A percentile compares a stretch with the other conserved stretches of the same genome.
Conservation (phyloP, 2,888 invertebrate genomes). For the Cheilosia urbana region DNA sequence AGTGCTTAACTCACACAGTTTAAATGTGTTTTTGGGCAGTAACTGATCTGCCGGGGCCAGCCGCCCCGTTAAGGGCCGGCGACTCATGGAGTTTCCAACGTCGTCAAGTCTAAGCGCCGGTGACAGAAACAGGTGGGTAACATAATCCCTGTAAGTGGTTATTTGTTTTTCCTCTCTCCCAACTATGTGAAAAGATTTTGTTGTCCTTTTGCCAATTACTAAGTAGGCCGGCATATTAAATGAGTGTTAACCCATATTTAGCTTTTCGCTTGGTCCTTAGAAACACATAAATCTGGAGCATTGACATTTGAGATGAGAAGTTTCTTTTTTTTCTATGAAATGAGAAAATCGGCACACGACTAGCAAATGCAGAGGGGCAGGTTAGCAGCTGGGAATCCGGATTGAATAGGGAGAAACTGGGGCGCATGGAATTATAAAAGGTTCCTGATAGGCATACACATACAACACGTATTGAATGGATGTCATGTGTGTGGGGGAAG, state of each 20-base stretch:
- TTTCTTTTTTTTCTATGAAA: slow-evolving; percentile 28
- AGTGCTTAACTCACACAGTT: slow-evolving; percentile 77
- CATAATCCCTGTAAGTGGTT: slow-evolving; percentile 19
- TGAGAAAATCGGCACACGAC: slow-evolving; percentile 54
- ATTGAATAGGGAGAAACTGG: slow-evolving; percentile 61
- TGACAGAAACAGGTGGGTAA: slow-evolving; percentile 80
- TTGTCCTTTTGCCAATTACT: slow-evolving; percentile 41
- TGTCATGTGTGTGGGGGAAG: slow-evolving; percentile 14
- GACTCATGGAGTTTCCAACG: slow-evolving; percentile 84
- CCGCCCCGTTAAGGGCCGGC: slow-evolving; percentile 84
- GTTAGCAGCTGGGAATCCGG: slow-evolving; percentile 28
- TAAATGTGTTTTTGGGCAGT: slow-evolving; percentile 83
- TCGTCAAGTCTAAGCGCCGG: slow-evolving; percentile 80
- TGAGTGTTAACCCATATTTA: slow-evolving; percentile 61
- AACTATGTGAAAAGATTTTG: background rate
- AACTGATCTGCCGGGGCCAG: slow-evolving; percentile 81
- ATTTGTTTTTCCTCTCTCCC: background rate
- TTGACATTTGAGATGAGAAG: slow-evolving; percentile 50
- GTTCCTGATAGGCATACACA: slow-evolving; percentile 24
- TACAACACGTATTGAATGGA: slow-evolving; percentile 23
- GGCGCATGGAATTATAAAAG: slow-evolving; percentile 59
- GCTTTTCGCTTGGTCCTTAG: slow-evolving; percentile 31
- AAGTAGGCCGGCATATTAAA: slow-evolving; percentile 68
- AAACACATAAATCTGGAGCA: slow-evolving; percentile 55
- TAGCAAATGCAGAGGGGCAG: slow-evolving; percentile 21